Evolutionary conservation across 1,140 invertebrate genomes (phyloP).

Genomic region (Drosophila orosa): DNA sequence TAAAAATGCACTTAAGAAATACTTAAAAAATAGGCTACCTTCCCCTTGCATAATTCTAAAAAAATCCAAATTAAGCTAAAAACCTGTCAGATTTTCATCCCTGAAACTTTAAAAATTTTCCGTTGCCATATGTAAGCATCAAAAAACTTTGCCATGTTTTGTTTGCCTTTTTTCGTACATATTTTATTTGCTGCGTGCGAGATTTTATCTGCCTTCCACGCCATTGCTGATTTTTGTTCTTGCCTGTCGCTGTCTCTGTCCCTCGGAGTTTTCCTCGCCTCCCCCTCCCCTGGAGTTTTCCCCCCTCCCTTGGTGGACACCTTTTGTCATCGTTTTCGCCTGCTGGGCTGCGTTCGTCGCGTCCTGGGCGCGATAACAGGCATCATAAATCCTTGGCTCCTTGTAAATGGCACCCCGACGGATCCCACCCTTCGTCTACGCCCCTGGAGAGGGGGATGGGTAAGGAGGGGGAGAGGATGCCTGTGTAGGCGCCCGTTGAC

Average conservation of each 20-base stretch:
- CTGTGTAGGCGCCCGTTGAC: constrained; percentile 38
- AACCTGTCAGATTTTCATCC: neutral
- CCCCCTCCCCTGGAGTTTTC: neutral
- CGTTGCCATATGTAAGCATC: constrained; percentile 22
- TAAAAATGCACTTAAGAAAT: no score
- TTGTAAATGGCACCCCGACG: constrained; percentile 67
- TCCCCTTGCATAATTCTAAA: neutral
- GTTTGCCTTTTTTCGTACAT: constrained; percentile 15
- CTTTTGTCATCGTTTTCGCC: constrained; percentile 76
- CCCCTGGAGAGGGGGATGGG: neutral
- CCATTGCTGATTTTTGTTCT: constrained; percentile 46
- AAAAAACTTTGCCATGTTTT: constrained; percentile 58
- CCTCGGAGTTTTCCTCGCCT: neutral
- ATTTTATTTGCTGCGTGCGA: constrained; percentile 53
- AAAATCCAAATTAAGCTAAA: neutral
- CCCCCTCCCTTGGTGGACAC: constrained; percentile 41
- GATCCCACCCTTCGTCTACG: constrained; percentile 11
- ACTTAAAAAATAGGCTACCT: no score
- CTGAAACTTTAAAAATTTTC: neutral
- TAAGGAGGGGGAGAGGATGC: neutral
- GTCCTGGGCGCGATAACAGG: constrained; percentile 76
- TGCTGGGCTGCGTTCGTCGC: constrained; percentile 31
- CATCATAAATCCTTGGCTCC: constrained; percentile 78
- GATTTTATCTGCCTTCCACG: constrained; percentile 72
- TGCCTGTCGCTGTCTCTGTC: neutral